Percentiles rank a stretch among this genome's conserved stretches.
Evolutionary conservation across 2,113 vertebrate genomes (phyloP).

Genomic region (Mus spicilegus): DNA sequence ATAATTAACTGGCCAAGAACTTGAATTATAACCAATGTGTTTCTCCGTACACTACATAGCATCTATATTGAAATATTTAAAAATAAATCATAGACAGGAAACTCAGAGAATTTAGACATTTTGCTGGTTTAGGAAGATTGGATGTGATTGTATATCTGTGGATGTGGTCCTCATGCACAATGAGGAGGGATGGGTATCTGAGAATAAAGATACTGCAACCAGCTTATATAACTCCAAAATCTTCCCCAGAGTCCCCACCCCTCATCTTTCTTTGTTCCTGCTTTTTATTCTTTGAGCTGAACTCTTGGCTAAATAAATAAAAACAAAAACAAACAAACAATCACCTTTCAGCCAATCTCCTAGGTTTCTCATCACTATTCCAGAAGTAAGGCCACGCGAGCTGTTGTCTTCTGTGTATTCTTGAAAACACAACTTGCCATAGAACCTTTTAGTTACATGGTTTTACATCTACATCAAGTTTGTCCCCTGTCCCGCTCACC

Average conservation of each 20-base stretch:
- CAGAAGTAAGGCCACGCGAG: not conserved
- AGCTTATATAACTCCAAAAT: not conserved
- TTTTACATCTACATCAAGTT: not conserved
- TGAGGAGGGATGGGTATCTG: not conserved
- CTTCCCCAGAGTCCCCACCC: not conserved
- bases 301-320: no score
- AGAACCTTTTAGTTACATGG: not conserved
- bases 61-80: not conserved
- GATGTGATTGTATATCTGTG: not conserved
- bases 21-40: slow-evolving; percentile 2
- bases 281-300: not conserved
- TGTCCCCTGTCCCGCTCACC: not conserved
- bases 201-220: not conserved
- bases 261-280: not conserved
- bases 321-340: no score
- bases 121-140: not conserved
- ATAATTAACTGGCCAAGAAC: not conserved
- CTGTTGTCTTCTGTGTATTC: not conserved
- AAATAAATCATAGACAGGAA: not conserved
- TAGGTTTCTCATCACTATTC: not conserved
- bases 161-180: not conserved
- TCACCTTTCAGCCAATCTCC: not conserved
- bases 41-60: not conserved
- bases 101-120: not conserved
- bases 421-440: not conserved